Evolutionary conservation across 2,113 vertebrate species (phyloP).

Genomic region (Mustela lutreola): DNA sequence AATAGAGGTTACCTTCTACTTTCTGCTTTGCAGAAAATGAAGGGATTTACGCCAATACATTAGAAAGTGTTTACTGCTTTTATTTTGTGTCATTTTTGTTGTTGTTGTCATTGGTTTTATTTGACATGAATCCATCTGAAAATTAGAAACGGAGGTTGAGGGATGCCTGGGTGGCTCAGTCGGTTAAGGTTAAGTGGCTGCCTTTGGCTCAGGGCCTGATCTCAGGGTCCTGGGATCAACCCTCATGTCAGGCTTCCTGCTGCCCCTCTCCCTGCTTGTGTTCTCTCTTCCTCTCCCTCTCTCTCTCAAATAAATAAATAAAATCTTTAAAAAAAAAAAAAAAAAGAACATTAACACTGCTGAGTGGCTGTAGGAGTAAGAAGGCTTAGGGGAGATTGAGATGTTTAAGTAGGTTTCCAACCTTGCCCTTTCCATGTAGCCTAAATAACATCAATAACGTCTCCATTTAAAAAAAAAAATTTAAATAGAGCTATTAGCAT

Average conservation of each 20-base stretch:
- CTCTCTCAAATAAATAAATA: background rate
- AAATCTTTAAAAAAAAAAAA: background rate
- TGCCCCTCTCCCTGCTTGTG: background rate
- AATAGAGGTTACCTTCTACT: background rate
- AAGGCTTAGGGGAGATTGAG: background rate
- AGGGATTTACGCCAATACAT: background rate
- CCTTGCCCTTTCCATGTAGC: background rate
- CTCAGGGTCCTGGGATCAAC: background rate
- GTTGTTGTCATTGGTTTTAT: background rate
- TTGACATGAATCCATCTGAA: conserved; percentile 36
- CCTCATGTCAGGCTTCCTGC: background rate
- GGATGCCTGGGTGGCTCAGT: background rate
- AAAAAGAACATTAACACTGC: background rate
- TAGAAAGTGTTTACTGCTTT: background rate
- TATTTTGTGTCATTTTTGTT: background rate
- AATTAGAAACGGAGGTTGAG: background rate
- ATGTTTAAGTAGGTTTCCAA: background rate
- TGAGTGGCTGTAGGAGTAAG: background rate
- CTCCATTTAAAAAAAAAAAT: background rate
- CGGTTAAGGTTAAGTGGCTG: background rate
- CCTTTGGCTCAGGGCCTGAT: background rate
- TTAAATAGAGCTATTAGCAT: background rate
- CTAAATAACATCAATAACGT: background rate
- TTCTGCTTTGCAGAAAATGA: conserved; percentile 42
- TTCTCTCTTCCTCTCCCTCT: background rate